phyloP scores from a whole-genome alignment of 2,888 invertebrate species.

The Harmothoe impar region DNA sequence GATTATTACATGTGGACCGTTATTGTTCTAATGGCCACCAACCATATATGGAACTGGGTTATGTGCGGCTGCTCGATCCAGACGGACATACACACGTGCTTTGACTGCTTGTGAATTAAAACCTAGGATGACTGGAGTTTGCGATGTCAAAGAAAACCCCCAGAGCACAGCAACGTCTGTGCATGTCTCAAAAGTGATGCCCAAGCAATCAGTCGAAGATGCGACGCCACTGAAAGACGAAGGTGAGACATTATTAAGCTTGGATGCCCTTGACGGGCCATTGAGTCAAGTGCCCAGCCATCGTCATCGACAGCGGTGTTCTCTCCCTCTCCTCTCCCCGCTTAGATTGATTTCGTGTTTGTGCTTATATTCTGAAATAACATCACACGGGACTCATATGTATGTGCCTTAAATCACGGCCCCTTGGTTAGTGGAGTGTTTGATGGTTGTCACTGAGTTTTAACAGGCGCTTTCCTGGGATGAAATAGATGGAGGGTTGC shows the following conservation, averaged over 20 bases:
- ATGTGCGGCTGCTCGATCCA: slow-evolving; percentile 41
- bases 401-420: too few relatives aligned
- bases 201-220: background rate
- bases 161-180: background rate
- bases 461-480: too few relatives aligned
- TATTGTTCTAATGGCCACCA: background rate
- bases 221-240: background rate
- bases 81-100: slow-evolving; percentile 59
- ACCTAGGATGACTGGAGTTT: slow-evolving; percentile 60
- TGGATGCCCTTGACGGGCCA: slow-evolving; percentile 58
- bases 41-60: slow-evolving; percentile 39
- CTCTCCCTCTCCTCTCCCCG: background rate
- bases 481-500: background rate
- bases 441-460: too few relatives aligned
- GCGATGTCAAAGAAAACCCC: slow-evolving; percentile 37
- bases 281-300: background rate
- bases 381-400: too few relatives aligned
- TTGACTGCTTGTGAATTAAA: slow-evolving; percentile 41
- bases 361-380: background rate
- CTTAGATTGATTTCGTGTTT: background rate
- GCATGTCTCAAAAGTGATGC: background rate
- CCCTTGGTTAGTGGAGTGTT: too few relatives aligned
- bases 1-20: background rate
- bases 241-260: slow-evolving; percentile 21
- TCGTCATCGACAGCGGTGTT: background rate